Conservation (phyloP, 2,888 invertebrate genomes). For the Pterostichus niger region DNA sequence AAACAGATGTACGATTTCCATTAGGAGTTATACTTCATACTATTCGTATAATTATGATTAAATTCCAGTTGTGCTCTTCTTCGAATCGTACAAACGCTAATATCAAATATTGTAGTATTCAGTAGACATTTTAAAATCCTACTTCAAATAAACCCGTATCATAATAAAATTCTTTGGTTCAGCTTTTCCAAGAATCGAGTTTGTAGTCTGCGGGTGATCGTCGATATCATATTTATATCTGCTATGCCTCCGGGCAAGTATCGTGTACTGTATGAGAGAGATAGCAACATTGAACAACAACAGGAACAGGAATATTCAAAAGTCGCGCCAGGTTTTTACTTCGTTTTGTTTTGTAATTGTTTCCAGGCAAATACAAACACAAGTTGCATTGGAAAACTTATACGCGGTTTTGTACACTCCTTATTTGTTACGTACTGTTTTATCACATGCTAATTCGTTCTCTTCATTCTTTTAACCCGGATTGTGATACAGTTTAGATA, state of each 20-base stretch:
- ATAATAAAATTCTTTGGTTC: too few species aligned
- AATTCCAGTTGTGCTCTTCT: too few species aligned
- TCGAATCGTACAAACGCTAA: too few species aligned
- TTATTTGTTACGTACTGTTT: neutral
- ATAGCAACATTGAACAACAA: neutral
- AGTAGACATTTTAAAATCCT: neutral
- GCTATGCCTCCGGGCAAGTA: too few species aligned
- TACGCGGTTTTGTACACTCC: neutral
- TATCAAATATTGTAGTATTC: too few species aligned
- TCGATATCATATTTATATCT: slow-evolving; percentile 27
- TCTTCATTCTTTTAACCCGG: too few species aligned
- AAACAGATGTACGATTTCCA: too few species aligned
- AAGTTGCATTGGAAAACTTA: slow-evolving; percentile 3
- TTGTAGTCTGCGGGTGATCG: neutral
- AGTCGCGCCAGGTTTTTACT: slow-evolving; percentile 39
- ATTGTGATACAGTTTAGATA: too few species aligned
- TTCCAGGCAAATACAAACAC: slow-evolving; percentile 7
- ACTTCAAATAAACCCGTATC: slow-evolving; percentile 9
- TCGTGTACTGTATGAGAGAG: neutral
- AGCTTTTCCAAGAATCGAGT: too few species aligned
- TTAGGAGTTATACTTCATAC: too few species aligned
- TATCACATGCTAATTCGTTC: neutral
- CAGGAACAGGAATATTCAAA: slow-evolving; percentile 31
- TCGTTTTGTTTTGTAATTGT: slow-evolving; percentile 54
- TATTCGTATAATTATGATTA: too few species aligned